phyloP scores from a whole-genome alignment of 1,140 invertebrate genomes.

The Paramacrobiotus metropolitanus region DNA sequence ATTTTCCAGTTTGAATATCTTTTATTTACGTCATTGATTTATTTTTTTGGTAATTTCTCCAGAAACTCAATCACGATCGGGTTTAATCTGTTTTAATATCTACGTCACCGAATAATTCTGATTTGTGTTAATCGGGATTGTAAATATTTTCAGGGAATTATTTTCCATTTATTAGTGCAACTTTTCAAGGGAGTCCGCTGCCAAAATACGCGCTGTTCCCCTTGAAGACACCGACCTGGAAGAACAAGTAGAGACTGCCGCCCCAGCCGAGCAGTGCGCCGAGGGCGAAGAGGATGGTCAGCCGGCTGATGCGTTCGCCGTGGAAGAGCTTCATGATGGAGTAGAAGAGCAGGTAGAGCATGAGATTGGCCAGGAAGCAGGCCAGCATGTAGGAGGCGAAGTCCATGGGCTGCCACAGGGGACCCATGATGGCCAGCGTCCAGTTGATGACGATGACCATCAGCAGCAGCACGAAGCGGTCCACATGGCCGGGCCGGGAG shows the following conservation, averaged over 20 bases:
- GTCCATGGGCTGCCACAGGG: slow-evolving; percentile 37
- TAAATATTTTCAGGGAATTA: no score
- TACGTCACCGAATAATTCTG: no score
- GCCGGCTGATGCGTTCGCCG: slow-evolving; percentile 36
- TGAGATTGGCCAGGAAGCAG: slow-evolving; percentile 55
- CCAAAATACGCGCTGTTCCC: no score
- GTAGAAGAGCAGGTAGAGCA: slow-evolving; percentile 58
- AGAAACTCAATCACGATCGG: no score
- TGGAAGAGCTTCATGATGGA: slow-evolving; percentile 49
- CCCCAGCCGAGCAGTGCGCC: slow-evolving; percentile 39
- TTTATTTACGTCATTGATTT: no score
- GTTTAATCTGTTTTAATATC: no score
- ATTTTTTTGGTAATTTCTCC: no score
- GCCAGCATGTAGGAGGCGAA: slow-evolving; percentile 57
- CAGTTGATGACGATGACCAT: slow-evolving; percentile 49
- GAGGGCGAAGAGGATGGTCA: slow-evolving; percentile 37
- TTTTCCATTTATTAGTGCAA: no score
- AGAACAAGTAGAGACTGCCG: slow-evolving; percentile 45
- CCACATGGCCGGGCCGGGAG: neutral
- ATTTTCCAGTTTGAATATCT: no score
- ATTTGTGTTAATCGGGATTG: no score
- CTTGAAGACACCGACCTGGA: no score
- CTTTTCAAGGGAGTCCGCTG: no score
- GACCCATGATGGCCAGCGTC: slow-evolving; percentile 42
- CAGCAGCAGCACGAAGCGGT: slow-evolving; percentile 17